These are phyloP conservation scores for Panurus biarmicus DNA, from an alignment of 2,113 vertebrate genomes.

Conservation along the genomic window DNA sequence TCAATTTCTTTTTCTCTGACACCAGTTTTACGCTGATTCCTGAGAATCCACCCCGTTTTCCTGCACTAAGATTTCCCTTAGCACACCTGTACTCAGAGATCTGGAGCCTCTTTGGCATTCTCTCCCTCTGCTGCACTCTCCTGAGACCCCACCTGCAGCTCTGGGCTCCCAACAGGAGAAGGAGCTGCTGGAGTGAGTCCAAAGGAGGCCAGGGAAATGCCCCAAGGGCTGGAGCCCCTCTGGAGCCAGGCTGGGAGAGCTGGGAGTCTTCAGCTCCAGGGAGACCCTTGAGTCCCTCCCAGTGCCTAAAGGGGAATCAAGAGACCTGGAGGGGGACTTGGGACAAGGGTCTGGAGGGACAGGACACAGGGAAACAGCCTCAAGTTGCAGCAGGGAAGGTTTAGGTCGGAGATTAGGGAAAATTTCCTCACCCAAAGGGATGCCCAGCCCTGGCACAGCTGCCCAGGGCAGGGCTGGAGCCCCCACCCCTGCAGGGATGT, in stretches of 20 bases:
- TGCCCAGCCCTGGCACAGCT: not conserved
- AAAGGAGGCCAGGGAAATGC: not conserved
- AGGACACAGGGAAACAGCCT: not conserved
- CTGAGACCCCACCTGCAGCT: not conserved
- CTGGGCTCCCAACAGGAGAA: not conserved
- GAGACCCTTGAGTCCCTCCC: not conserved
- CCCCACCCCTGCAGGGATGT: not conserved
- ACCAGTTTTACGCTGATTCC: not conserved
- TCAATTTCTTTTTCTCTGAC: not conserved
- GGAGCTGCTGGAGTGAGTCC: not conserved
- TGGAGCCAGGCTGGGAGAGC: not conserved
- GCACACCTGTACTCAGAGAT: not conserved
- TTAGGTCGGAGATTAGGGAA: not conserved
- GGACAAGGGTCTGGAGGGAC: not conserved
- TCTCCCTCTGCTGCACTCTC: not conserved
- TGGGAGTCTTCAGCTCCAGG: not conserved
- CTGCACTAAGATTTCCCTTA: not conserved
- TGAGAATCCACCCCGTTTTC: not conserved
- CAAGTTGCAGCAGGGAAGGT: not conserved
- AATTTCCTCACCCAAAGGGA: not conserved
- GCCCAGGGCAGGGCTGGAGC: not conserved
- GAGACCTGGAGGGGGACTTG: not conserved
- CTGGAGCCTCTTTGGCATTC: not conserved
- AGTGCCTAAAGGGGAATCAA: fast-evolving
- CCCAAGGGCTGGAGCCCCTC: not conserved